Base-by-base conservation (phyloP, 2,797 vertebrate genomes). In the Vespertilio murinus region DNA sequence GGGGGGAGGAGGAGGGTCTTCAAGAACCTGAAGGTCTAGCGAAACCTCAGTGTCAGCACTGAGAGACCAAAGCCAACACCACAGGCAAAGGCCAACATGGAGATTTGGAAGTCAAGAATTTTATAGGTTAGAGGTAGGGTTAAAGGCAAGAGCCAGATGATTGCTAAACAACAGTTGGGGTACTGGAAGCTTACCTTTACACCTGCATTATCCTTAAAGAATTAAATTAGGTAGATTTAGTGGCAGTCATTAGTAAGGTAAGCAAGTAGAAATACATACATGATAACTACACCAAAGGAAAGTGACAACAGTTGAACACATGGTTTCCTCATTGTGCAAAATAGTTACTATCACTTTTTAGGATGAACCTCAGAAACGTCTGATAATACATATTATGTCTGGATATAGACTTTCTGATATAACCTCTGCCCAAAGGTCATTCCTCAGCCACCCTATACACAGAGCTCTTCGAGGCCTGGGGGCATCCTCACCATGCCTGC, bases 1-100 rank as follows among this genome's bases (percentile, higher is more conserved):
- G 35, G 33, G 5, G 12, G 11, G 2, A 7, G 10, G 33, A 3
- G 14, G 1, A 6, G 10, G 33, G 4, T 9, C 17, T 47, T 0
- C 14, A 14, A 35, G 59, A 12, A 3, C 5, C 74, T 10, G 20
- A 22, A 22, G 2, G 6, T 8, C 73, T 38, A 12, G 20, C 0
- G 10, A 22, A 45, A 52, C 35, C 49, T 71, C 13, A 69, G 40
- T 54, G 28, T 47, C 74, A 80, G 18, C 40, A 13, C 42, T 22
- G 25, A 80, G 56, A 87, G 35, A 28, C 23, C 7, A 8, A 74
- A 73, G 42, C 17, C 61, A 77, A 70, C 1, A 6, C 14, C 20
- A n/a, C 3, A 7, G 49, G 35, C 40, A 59, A 90, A 70, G 73
- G 28, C 17, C 59, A 20, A 69, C 10, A 64, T 0, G 52, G 70